These are phyloP conservation scores for Amblyornis subalaris DNA, from an alignment of 2,113 vertebrate species.

Conservation along the genomic window DNA sequence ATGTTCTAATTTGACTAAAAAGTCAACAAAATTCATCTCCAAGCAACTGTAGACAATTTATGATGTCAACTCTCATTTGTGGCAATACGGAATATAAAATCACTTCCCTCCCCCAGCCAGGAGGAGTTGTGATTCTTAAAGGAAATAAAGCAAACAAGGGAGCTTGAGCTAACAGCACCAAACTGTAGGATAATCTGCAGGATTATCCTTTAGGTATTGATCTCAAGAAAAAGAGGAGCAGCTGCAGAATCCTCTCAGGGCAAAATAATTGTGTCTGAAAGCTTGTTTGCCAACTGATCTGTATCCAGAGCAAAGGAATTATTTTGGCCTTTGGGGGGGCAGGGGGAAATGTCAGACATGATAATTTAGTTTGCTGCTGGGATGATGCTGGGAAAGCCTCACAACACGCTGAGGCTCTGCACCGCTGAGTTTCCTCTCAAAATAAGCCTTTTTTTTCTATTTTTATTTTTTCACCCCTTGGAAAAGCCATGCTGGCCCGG, in stretches of 20 bases:
- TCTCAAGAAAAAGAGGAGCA: constrained; percentile 39
- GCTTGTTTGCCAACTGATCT: constrained; percentile 3
- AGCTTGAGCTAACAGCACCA: not conserved
- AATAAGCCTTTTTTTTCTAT: rapidly evolving
- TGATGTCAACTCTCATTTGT: not conserved
- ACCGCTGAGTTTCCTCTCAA: not conserved
- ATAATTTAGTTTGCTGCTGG: not conserved
- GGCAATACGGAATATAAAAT: not conserved
- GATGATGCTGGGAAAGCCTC: not conserved
- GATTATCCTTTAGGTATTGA: constrained; percentile 54
- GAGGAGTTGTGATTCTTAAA: constrained; percentile 32
- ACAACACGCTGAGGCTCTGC: not conserved
- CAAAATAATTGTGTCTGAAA: constrained; percentile 21
- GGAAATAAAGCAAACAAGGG: constrained; percentile 12
- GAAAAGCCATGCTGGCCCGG: not conserved
- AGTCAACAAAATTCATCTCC: not conserved
- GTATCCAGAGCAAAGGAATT: constrained; percentile 42
- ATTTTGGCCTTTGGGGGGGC: not conserved
- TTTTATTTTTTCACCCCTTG: not conserved
- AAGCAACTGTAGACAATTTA: not conserved
- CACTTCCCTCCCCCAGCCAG: not conserved
- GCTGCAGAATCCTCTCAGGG: constrained; percentile 48
- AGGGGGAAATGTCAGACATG: not conserved
- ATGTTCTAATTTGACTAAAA: not conserved
- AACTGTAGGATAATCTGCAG: constrained; percentile 35